Base-by-base conservation (phyloP, 2,888 invertebrate species). In the Apantesis nais region DNA sequence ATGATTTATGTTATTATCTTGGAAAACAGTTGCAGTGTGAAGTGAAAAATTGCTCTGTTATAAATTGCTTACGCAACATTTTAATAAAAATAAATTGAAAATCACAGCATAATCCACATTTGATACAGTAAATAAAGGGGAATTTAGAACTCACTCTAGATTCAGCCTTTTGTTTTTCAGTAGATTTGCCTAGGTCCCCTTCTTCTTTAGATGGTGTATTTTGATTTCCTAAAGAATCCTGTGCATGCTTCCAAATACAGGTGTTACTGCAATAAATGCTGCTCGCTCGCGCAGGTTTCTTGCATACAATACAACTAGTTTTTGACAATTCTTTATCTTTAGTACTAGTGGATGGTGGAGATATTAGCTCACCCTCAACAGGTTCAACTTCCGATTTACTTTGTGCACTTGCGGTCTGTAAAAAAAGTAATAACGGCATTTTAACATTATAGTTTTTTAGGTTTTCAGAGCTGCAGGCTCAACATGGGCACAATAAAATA, bases 261-360 rank as follows among this genome's bases (percentile, higher is more conserved):
- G 96, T 96, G 84, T 98, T 97, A 83, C 98, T 98, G 90, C 99
- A 99, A 90, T 98, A 99, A 81, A 98, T 97, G 68, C 98, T 97
- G 85, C 97, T 97, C n/a, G 96, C 95, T n/a, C 97, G 96, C 0
- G 97, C 97, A 29, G 96, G 93, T 83, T 97, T 97, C 85, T 97
- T 97, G 88, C 98, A 98, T 22, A 97, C 97, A 66, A 98, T 97
- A 85, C 98, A 98, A 76, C 90, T 92, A 16, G 95, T 91, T 78
- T 89, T 92, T 37, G 88, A 72, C 31, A 82, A 76, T 29, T 89
- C 88, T 84, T 87, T 89, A 58, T 89, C 88, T 84, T 87, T 89
- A 58, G 74, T 72, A 63, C 66, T 64, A 41, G 72, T 29, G 11
- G 55, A 44, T 62, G 67, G 70, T 71, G 85, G 72, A 25, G 77